Conservation (phyloP, 2,888 invertebrate species). For the Bellardia pandia region DNA sequence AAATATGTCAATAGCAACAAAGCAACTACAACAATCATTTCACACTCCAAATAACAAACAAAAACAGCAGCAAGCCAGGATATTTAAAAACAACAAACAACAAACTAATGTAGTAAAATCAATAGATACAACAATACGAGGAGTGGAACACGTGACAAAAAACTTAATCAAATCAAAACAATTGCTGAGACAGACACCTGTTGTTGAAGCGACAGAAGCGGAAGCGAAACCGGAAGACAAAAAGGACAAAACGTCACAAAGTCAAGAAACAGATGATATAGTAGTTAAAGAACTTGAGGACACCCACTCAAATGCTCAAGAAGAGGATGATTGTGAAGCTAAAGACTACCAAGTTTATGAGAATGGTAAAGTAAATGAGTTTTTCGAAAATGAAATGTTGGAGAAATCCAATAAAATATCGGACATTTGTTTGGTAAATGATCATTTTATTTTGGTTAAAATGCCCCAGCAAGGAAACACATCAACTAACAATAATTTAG, state of each 20-base stretch:
- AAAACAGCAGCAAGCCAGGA: conserved; percentile 18
- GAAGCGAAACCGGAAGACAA: not conserved
- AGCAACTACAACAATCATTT: conserved; percentile 39
- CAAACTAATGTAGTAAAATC: conserved; percentile 40
- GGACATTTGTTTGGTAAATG: conserved; percentile 81
- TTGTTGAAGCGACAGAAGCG: conserved; percentile 38
- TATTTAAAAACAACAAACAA: not conserved
- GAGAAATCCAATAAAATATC: conserved; percentile 76
- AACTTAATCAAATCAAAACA: conserved; percentile 27
- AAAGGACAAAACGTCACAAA: conserved; percentile 5
- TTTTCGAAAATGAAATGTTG: conserved; percentile 76
- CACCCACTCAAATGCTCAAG: not conserved
- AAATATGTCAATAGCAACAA: conserved; percentile 64
- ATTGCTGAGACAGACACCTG: conserved; percentile 59
- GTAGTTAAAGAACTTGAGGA: not conserved
- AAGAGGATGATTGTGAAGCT: not conserved
- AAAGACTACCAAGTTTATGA: conserved; percentile 76
- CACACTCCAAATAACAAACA: conserved; percentile 5
- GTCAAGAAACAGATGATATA: conserved; percentile 20
- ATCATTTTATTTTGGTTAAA: conserved; percentile 82
- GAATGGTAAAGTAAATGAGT: conserved; percentile 76
- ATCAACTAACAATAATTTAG: not conserved
- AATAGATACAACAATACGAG: conserved; percentile 32
- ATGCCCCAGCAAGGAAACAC: conserved; percentile 75
- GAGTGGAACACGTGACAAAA: conserved; percentile 25